These are phyloP conservation scores for Centruroides sculpturatus DNA, from an alignment of 1,140 invertebrate species.

Conservation along the genomic window DNA sequence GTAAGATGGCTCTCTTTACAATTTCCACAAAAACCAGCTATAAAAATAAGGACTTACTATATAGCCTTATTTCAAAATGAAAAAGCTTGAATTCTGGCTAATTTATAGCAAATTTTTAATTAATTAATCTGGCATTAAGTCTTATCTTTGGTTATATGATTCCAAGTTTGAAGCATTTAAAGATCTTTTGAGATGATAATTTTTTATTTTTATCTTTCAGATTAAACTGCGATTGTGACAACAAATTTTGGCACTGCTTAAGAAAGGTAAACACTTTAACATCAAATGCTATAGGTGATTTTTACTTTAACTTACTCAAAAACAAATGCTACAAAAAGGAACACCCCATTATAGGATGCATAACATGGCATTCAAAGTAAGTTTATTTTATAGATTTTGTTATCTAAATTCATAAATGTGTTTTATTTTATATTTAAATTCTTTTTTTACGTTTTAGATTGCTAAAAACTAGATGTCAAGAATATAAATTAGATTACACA, in stretches of 20 bases:
- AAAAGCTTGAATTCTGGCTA: too few species aligned
- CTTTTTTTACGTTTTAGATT: not conserved
- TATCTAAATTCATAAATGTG: too few species aligned
- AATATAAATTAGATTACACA: not conserved
- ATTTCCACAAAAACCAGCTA: too few species aligned
- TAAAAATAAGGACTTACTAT: too few species aligned
- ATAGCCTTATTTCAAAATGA: too few species aligned
- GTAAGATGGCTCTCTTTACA: too few species aligned
- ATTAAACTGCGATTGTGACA: constrained; percentile 75
- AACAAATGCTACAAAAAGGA: constrained; percentile 56
- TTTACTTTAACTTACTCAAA: constrained; percentile 72
- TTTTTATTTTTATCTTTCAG: constrained; percentile 22
- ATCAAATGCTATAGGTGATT: constrained; percentile 58
- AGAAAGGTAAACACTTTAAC: constrained; percentile 50
- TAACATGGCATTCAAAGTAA: not conserved
- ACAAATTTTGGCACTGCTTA: constrained; percentile 60
- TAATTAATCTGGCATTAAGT: too few species aligned
- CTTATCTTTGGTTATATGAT: too few species aligned
- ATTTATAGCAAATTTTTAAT: too few species aligned
- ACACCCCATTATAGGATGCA: constrained; percentile 22
- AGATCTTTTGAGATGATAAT: too few species aligned
- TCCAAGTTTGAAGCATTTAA: too few species aligned
- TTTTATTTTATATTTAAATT: too few species aligned
- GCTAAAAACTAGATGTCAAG: not conserved
- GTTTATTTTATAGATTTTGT: not conserved